Evolutionary conservation across 2,113 vertebrate species (phyloP).

Genomic region (Chrysemys picta): DNA sequence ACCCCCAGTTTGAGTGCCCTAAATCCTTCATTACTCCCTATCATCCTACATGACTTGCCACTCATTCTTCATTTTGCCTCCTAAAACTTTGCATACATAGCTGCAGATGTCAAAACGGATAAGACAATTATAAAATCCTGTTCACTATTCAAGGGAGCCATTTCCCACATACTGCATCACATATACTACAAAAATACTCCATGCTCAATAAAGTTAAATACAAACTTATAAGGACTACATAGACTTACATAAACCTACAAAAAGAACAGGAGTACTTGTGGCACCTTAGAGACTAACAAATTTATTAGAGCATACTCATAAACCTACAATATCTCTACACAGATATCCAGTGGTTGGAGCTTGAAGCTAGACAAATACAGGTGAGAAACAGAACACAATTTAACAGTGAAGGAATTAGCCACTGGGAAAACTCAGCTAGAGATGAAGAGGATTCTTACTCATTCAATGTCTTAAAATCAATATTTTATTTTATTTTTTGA

Average conservation of each 20-base stretch:
- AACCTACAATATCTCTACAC: not conserved
- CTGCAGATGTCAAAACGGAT: not conserved
- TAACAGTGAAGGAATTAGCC: not conserved
- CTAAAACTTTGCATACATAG: not conserved
- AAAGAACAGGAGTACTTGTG: too few relatives aligned
- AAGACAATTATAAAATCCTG: not conserved
- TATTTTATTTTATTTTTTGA: not conserved
- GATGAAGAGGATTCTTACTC: not conserved
- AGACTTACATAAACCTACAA: not conserved
- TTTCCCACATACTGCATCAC: not conserved
- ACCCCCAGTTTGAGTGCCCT: too few relatives aligned
- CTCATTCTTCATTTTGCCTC: not conserved
- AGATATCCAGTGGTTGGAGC: not conserved
- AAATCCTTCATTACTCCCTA: not conserved
- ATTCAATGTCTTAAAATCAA: not conserved
- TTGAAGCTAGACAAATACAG: not conserved
- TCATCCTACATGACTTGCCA: not conserved
- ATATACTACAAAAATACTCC: not conserved
- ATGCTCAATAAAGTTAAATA: not conserved
- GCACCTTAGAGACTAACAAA: too few relatives aligned
- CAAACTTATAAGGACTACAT: accelerated
- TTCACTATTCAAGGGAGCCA: not conserved
- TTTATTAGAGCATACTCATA: too few relatives aligned
- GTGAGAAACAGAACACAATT: not conserved
- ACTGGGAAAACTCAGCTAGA: not conserved